Base-by-base conservation (phyloP, 2,113 vertebrate genomes). In the Jaculus jaculus region DNA sequence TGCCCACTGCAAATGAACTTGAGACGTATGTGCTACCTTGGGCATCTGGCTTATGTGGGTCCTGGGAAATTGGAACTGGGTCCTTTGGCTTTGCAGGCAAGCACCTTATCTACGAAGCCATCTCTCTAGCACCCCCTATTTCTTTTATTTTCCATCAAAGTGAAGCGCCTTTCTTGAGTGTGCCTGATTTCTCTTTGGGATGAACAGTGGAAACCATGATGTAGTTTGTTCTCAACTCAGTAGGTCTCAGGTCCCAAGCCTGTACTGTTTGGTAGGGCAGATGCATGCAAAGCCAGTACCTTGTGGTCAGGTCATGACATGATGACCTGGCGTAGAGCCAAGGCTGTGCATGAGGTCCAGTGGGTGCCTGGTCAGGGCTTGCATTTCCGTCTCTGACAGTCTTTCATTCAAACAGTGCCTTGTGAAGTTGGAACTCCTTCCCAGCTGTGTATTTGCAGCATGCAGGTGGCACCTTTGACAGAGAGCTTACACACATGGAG, bases 361-460 rank as follows among this genome's bases (percentile, higher is more conserved):
- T n/a, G 4, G n/a, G 69, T 54, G 4, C 63, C 30, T 24, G 54
- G 95, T 90, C 47, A 87, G 90, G 83, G 86, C 73, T 91, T 42
- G 30, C 60, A 3, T 72, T 87, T 21, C 75, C 69, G 42, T 60
- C 24, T 28, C 32, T 74, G 60, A 42, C 75, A 84, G 39, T 42
- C 73, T 68, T 68, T 83, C 51, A 3, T 21, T 69, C 32, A 68
- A 80, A 77, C 54, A 80, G 91, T 54, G 69, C 0, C 63, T 80
- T 32, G 87, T 63, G 66, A 60, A 72, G 60, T 17, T 54, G 69
- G 34, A 24, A 9, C 26, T 39, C 17, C 23, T 74, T 68, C 34
- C 34, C 51, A 26, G 24, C 26, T 23, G 47, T 32, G 16, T 80
- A 42, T 80, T 24, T 32, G 30, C 12, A 16, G 82, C 8, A 32